A percentile compares a stretch with the other conserved stretches of the same genome.
Evolutionary conservation across 2,888 invertebrate species (phyloP).

Genomic region (Periphyllus acericola): DNA sequence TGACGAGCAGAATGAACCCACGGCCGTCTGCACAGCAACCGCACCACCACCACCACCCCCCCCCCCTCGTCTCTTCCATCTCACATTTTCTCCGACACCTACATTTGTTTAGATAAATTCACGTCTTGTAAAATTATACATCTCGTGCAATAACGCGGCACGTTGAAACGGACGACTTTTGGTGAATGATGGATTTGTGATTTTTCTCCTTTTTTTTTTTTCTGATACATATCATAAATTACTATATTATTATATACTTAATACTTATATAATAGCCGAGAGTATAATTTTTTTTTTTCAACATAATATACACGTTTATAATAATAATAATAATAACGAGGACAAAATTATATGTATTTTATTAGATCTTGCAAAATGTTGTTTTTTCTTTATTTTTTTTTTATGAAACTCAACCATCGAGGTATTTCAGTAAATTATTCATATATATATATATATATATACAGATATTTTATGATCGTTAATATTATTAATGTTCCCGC

Average conservation of each 20-base stretch:
- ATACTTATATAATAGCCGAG: too few relatives aligned
- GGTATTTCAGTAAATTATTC: not conserved
- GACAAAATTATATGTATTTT: not conserved
- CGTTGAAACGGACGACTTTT: not conserved
- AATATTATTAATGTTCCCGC: conserved; percentile 15
- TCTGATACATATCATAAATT: not conserved
- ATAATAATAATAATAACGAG: not conserved
- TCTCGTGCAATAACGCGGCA: too few relatives aligned
- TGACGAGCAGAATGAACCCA: not conserved
- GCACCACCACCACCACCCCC: too few relatives aligned
- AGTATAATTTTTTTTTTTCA: not conserved
- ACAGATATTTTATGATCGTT: not conserved
- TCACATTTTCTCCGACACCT: not conserved
- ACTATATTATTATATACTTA: not conserved
- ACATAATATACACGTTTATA: not conserved
- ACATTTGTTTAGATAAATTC: not conserved
- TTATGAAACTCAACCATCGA: not conserved
- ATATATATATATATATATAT: not conserved
- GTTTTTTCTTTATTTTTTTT: not conserved
- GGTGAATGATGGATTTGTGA: not conserved
- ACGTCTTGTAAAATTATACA: not conserved
- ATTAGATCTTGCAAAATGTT: not conserved
- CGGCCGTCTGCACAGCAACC: not conserved
- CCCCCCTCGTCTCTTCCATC: not conserved
- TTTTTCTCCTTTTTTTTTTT: not conserved